phyloP scores from a whole-genome alignment of 1,140 invertebrate species.

The Drosophila asahinai region DNA sequence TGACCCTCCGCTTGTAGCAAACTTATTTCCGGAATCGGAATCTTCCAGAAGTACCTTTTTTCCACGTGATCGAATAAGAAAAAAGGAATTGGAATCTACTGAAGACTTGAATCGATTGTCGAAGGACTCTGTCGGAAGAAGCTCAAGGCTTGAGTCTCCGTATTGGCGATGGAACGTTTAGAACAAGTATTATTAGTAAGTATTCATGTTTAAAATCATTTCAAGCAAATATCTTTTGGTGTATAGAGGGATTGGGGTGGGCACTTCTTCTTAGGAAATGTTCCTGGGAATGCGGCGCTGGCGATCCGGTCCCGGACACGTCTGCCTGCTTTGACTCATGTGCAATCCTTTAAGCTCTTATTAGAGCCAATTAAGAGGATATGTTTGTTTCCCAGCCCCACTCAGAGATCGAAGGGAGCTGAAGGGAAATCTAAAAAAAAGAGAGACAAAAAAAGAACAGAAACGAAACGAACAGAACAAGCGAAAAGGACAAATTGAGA shows the following conservation, averaged over 20 bases:
- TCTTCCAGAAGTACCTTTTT: too few relatives aligned
- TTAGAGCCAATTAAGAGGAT: conserved; percentile 65
- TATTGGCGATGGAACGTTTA: too few relatives aligned
- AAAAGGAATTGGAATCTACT: too few relatives aligned
- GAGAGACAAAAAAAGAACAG: conserved; percentile 1
- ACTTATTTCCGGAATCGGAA: too few relatives aligned
- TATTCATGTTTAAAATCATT: neutral
- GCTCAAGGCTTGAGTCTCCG: too few relatives aligned
- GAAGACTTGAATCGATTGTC: too few relatives aligned
- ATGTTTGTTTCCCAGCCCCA: conserved; percentile 22
- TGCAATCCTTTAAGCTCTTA: conserved; percentile 55
- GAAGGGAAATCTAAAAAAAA: neutral
- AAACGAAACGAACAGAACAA: neutral
- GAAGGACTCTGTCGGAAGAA: too few relatives aligned
- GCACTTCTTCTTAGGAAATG: neutral
- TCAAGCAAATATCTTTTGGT: neutral
- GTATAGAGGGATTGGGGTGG: neutral
- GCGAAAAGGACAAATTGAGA: conserved; percentile 19
- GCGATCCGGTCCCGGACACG: neutral
- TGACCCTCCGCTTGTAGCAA: too few relatives aligned
- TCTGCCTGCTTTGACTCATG: conserved; percentile 16
- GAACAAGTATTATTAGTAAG: neutral
- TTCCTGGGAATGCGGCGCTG: neutral
- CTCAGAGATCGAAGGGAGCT: neutral
- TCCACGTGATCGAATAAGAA: too few relatives aligned